phyloP scores from a whole-genome alignment of 2,888 invertebrate genomes.

The Steinernema carpocapsae region DNA sequence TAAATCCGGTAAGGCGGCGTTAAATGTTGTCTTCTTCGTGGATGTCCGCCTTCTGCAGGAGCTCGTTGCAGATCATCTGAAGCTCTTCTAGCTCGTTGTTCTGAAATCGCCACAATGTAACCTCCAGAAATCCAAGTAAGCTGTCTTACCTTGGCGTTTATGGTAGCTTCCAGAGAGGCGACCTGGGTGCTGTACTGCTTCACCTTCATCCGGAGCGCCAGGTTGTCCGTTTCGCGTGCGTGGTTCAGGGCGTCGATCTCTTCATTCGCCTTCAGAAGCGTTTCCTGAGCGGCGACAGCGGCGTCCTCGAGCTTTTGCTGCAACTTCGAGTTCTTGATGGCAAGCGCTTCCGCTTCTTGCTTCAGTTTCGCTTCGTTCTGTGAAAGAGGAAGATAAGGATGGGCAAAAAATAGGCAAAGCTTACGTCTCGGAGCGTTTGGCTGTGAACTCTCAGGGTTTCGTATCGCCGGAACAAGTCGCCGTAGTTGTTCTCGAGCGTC shows the following conservation, averaged over 20 bases:
- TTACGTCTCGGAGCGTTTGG: conserved; percentile 6
- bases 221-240: background rate
- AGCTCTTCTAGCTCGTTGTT: conserved; percentile 16
- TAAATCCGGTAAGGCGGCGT: background rate
- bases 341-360: conserved; percentile 6
- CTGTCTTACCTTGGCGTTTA: background rate
- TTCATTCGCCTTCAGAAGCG: background rate
- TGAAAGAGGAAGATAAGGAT: background rate
- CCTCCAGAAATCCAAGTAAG: background rate
- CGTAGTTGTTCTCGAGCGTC: conserved; percentile 7
- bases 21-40: background rate
- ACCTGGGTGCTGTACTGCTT: background rate
- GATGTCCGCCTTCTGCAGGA: conserved; percentile 11
- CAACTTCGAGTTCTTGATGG: background rate
- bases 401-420: background rate
- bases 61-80: conserved; percentile 12
- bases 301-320: background rate
- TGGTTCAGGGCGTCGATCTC: background rate
- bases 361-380: conserved; percentile 4
- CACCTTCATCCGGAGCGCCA: background rate
- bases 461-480: conserved; percentile 4
- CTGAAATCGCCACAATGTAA: background rate
- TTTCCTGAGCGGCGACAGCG: background rate
- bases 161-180: background rate
- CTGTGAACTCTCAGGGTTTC: background rate